These are phyloP conservation scores for Teleopsis dalmanni DNA, from an alignment of 1,140 invertebrate genomes.

Conservation along the genomic window DNA sequence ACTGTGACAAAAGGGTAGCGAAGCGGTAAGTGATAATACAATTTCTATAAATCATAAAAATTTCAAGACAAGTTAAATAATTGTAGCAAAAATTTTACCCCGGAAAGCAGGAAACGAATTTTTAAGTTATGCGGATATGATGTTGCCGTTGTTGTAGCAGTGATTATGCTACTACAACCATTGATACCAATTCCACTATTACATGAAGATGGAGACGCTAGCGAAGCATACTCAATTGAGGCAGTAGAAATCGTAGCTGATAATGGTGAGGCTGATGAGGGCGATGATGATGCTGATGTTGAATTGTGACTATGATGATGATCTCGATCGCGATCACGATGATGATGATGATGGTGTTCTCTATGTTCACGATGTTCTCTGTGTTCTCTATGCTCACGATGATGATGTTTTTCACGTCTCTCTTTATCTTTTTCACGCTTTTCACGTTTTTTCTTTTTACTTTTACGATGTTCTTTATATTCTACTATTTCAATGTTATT, in stretches of 20 bases:
- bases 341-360: conserved; percentile 18
- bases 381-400: conserved; percentile 7
- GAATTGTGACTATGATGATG: conserved; percentile 34
- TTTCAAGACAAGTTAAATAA: too few relatives aligned
- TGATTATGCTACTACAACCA: conserved; percentile 1
- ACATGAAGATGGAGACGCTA: conserved; percentile 28
- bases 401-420: conserved; percentile 28
- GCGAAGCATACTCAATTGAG: conserved; percentile 35
- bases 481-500: conserved; percentile 36
- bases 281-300: conserved; percentile 38
- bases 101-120: conserved; percentile 43
- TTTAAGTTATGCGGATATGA: conserved; percentile 44
- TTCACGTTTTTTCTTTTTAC: conserved; percentile 42
- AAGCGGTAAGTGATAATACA: too few relatives aligned
- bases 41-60: too few relatives aligned
- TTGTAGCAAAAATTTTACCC: conserved; percentile 29
- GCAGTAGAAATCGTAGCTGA: conserved; percentile 38
- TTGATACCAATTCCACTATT: conserved; percentile 6
- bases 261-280: conserved; percentile 35
- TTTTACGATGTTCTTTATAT: conserved; percentile 40
- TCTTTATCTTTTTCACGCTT: conserved; percentile 40
- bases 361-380: conserved; percentile 13
- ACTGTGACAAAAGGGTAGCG: too few relatives aligned
- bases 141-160: conserved; percentile 24
- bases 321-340: conserved; percentile 17